Percentiles rank a stretch among this genome's conserved stretches.
Evolutionary conservation across 2,797 vertebrate genomes (phyloP).

Genomic region (Garrulus glandarius): DNA sequence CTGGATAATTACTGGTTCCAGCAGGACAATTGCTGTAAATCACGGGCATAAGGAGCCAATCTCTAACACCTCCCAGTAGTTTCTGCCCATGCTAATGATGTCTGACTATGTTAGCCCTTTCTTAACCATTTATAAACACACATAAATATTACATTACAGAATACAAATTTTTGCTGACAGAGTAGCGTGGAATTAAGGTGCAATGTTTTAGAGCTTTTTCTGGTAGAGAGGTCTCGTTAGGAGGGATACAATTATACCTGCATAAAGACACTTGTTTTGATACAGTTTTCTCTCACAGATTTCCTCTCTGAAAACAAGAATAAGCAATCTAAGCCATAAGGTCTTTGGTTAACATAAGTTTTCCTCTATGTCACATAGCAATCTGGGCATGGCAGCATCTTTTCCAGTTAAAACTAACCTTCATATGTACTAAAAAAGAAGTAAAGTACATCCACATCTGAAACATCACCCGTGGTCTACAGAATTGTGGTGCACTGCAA

Average conservation of each 20-base stretch:
- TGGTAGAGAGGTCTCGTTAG: background rate
- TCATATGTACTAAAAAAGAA: background rate
- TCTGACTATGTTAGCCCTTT: slow-evolving; percentile 17
- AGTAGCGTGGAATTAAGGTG: background rate
- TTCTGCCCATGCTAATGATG: slow-evolving; percentile 15
- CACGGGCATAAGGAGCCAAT: background rate
- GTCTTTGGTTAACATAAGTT: background rate
- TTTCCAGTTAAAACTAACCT: background rate
- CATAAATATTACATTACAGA: slow-evolving; percentile 39
- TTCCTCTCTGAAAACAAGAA: background rate
- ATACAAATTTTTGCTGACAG: background rate
- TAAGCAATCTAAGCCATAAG: background rate
- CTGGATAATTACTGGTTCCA: slow-evolving; percentile 32
- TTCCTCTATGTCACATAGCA: background rate
- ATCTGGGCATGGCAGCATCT: background rate
- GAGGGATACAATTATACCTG: background rate
- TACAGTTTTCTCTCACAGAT: background rate
- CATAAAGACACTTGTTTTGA: background rate
- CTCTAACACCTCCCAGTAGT: background rate
- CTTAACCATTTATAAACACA: slow-evolving; percentile 35
- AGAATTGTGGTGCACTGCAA: background rate
- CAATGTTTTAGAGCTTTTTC: background rate
- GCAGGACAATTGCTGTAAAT: slow-evolving; percentile 34
- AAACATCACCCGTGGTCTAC: background rate
- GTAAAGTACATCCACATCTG: background rate